Percentiles rank a stretch among this genome's conserved stretches.
These are phyloP conservation scores for Thaumetopoea pityocampa DNA, from an alignment of 1,140 invertebrate genomes.

Conservation along the genomic window DNA sequence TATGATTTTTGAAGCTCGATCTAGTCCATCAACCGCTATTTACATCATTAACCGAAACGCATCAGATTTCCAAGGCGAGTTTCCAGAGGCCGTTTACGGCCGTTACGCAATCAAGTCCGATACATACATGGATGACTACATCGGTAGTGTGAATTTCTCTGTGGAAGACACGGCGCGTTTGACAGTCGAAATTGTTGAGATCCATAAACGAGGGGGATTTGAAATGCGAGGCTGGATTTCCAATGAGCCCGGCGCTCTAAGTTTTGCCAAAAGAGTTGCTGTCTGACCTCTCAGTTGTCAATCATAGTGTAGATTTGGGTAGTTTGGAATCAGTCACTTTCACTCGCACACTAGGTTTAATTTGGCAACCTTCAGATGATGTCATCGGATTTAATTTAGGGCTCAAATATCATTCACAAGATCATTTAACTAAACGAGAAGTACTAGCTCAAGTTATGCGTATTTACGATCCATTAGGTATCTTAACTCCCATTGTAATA, in stretches of 20 bases:
- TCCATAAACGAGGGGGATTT: slow-evolving; percentile 3
- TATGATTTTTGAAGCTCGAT: no score
- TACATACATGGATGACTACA: background rate
- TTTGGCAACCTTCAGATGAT: background rate
- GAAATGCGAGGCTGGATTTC: slow-evolving; percentile 1
- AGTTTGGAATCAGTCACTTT: background rate
- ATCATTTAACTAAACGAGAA: background rate
- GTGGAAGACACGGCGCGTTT: background rate
- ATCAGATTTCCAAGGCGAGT: background rate
- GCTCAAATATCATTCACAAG: background rate
- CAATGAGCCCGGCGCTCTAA: background rate
- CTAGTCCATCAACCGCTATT: no score
- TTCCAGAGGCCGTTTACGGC: background rate
- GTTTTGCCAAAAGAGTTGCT: slow-evolving; percentile 1
- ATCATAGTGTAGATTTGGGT: slow-evolving; percentile 1
- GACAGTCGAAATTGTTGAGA: background rate
- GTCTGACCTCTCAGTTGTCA: background rate
- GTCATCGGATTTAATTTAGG: slow-evolving; percentile 2
- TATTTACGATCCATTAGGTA: slow-evolving; percentile 4
- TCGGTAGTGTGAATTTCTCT: background rate
- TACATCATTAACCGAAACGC: no score
- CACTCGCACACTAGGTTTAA: slow-evolving; percentile 3
- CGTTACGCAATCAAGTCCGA: background rate
- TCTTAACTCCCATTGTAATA: background rate
- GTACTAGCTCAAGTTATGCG: slow-evolving; percentile 1